Evolutionary conservation across 2,797 vertebrate species (phyloP).

Genomic region (Labeo calbasu): DNA sequence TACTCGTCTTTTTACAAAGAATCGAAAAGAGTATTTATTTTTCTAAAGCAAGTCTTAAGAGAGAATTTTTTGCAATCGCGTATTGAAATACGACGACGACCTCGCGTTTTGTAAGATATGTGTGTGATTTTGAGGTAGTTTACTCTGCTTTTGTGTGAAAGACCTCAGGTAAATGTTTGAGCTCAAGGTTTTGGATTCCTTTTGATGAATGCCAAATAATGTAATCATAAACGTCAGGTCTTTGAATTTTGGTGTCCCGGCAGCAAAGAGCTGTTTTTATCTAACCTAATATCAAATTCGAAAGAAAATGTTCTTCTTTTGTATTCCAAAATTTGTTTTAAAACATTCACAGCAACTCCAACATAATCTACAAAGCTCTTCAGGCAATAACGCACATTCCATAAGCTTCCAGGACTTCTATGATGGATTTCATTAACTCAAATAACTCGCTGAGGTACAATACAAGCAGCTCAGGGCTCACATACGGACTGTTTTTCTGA

Average conservation of each 20-base stretch:
- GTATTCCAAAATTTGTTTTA: background rate
- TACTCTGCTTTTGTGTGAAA: conserved; percentile 46
- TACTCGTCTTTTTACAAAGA: conserved; percentile 53
- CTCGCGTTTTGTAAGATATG: conserved; percentile 33
- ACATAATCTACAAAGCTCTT: conserved; percentile 1
- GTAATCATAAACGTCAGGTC: conserved; percentile 26
- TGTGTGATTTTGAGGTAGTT: conserved; percentile 41
- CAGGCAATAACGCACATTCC: conserved; percentile 49
- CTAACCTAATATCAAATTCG: background rate
- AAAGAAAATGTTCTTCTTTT: background rate
- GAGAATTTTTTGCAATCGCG: conserved; percentile 21
- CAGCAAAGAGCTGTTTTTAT: background rate
- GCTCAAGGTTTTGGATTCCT: conserved; percentile 44
- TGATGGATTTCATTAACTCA: background rate
- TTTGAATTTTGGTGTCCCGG: conserved; percentile 8
- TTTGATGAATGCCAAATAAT: conserved; percentile 55
- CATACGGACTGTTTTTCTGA: conserved; percentile 25
- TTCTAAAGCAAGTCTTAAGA: conserved; percentile 50
- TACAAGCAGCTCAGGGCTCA: conserved; percentile 56
- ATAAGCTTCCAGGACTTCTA: conserved; percentile 40
- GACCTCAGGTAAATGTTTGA: conserved; percentile 53
- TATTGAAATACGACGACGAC: background rate
- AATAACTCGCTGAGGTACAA: conserved; percentile 15
- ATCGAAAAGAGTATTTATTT: conserved; percentile 60
- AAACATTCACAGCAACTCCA: conserved; percentile 17